These are phyloP conservation scores for Pseudolycoriella hygida DNA, from an alignment of 2,888 invertebrate genomes.

Conservation along the genomic window DNA sequence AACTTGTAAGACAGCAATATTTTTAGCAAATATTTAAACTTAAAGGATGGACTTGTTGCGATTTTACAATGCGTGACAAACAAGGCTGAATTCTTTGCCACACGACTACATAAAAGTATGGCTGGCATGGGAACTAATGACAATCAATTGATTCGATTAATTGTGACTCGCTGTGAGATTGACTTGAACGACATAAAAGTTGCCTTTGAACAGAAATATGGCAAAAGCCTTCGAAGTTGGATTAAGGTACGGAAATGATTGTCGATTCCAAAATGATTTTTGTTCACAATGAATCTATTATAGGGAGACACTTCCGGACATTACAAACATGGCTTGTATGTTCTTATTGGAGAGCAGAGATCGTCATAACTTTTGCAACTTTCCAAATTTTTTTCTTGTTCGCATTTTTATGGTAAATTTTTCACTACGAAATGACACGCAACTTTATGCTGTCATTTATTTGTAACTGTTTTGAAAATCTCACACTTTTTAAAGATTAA, in stretches of 20 bases:
- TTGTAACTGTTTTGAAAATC: too few species aligned
- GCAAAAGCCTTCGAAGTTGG: slow-evolving; percentile 59
- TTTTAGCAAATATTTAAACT: slow-evolving; percentile 18
- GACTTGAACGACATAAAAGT: slow-evolving; percentile 73
- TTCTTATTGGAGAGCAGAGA: slow-evolving; percentile 38
- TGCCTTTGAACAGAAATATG: slow-evolving; percentile 56
- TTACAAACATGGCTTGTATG: slow-evolving; percentile 68
- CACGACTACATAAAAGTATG: slow-evolving; percentile 72
- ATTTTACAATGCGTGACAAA: slow-evolving; percentile 67
- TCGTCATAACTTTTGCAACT: slow-evolving; percentile 4
- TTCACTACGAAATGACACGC: too few species aligned
- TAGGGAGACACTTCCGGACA: slow-evolving; percentile 74
- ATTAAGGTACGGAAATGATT: slow-evolving; percentile 42
- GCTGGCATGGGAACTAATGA: slow-evolving; percentile 83
- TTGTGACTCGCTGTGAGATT: slow-evolving; percentile 67
- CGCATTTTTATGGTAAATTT: too few species aligned
- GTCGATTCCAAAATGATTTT: neutral
- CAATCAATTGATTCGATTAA: slow-evolving; percentile 62
- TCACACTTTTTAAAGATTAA: too few species aligned
- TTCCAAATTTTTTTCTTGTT: too few species aligned
- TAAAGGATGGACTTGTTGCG: slow-evolving; percentile 60
- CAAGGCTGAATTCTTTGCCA: slow-evolving; percentile 69
- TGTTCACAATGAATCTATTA: slow-evolving; percentile 4
- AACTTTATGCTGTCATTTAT: too few species aligned
- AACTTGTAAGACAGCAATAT: neutral